These are phyloP conservation scores for Pterocles gutturalis DNA, from an alignment of 2,113 vertebrate species.

Conservation along the genomic window DNA sequence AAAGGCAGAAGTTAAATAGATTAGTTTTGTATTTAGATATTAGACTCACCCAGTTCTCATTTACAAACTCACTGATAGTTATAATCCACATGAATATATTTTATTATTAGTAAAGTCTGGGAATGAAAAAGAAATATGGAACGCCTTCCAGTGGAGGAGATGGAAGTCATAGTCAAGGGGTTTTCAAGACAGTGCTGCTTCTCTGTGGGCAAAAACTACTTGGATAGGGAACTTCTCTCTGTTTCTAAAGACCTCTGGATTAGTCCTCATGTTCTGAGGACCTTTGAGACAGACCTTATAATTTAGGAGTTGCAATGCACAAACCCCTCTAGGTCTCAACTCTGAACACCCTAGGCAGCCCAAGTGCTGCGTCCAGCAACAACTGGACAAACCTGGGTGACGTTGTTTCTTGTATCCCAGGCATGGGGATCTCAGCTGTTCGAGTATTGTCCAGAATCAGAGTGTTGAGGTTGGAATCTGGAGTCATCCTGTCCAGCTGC, in stretches of 20 bases:
- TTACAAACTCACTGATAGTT: not conserved
- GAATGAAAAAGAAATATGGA: not conserved
- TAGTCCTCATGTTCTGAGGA: not conserved
- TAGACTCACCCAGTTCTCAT: not conserved
- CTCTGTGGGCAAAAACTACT: not conserved
- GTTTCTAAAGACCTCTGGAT: not conserved
- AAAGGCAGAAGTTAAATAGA: not conserved
- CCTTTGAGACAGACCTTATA: not conserved
- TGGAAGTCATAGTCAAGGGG: not conserved
- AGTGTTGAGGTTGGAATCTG: not conserved
- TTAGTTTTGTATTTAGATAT: not conserved
- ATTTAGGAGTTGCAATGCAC: not conserved
- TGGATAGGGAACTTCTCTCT: not conserved
- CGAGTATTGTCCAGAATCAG: not conserved
- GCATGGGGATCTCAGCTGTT: not conserved
- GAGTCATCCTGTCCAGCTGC: not conserved
- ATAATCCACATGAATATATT: not conserved
- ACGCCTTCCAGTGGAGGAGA: not conserved
- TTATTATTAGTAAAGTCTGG: not conserved
- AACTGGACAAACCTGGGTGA: not conserved
- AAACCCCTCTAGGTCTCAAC: not conserved
- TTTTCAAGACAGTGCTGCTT: not conserved
- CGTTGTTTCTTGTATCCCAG: not conserved
- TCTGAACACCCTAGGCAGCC: not conserved
- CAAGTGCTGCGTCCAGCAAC: not conserved